Base-by-base conservation (phyloP, 2,797 vertebrate species). In the Pangasius macronema region DNA sequence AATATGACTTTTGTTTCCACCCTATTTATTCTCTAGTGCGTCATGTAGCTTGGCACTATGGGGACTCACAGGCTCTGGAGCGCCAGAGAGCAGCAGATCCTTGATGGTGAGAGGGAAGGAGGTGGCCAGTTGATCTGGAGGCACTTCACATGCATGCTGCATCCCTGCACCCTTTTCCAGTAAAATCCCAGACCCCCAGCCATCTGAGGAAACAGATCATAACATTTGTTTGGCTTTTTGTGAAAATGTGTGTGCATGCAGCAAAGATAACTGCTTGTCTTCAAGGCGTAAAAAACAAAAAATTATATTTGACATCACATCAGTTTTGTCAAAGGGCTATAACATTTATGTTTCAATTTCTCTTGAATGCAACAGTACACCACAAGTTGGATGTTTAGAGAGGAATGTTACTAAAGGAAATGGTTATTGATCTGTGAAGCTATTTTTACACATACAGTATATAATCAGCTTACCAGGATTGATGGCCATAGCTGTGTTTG, bases 1-100 rank as follows among this genome's bases (percentile, higher is more conserved):
- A 46, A 36, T 65, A 59, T 30, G 27, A 55, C 16, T 33, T 73
- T 86, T 84, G n/a, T 53, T 72, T 70, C 80, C 83, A 20, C 82
- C 49, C 83, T 84, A 59, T 85, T 87, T 81, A 85, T 89, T n/a
- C 30, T 79, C 24, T 83, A 73, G 68, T 82, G 14, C 57, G 79
- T 86, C 73, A 87, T 39, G 27, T 83, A 72, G 46, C 63, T 61
- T 83, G 82, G 73, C n/a, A 53, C 80, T 61, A 0, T 49, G 86
- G n/a, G 85, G 63, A 91, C 97, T 97, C 91, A 98, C 98, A 0
- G 93, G 90, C 57, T 99, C 98, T 0, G 93, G 92, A 14, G 93
- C 95, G 85, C 96, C 95, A 0, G 97, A 97, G 55, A 99, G 96
- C 11, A 99, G 96, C 72, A 99, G 95, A 68, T 98, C 97, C 91